Evolutionary conservation across 1,140 invertebrate species (phyloP).

Genomic region (Portunus trituberculatus): DNA sequence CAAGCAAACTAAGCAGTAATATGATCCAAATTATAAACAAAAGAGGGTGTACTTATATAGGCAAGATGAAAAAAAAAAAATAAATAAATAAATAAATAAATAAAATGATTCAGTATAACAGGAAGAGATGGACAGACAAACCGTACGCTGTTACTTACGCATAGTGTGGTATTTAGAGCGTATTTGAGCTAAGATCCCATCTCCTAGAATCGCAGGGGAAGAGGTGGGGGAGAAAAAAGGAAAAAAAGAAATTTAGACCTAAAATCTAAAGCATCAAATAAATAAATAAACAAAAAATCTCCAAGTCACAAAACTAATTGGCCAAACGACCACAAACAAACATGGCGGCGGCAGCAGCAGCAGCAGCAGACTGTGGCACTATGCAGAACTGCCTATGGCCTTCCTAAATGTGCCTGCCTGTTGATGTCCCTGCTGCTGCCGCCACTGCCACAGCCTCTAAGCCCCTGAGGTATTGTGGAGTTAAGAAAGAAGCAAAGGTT

Average conservation of each 20-base stretch:
- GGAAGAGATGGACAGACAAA: slow-evolving; percentile 55
- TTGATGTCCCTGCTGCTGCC: no score
- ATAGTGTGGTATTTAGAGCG: slow-evolving; percentile 76
- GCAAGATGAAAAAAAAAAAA: slow-evolving; percentile 54
- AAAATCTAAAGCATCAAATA: slow-evolving; percentile 25
- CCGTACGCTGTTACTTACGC: slow-evolving; percentile 72
- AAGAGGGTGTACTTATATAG: no score
- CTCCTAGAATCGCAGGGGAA: slow-evolving; percentile 62
- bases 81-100: slow-evolving; percentile 61
- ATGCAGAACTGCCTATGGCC: no score
- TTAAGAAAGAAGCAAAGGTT: slow-evolving; percentile 84
- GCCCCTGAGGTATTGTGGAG: slow-evolving; percentile 26
- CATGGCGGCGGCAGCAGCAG: background rate
- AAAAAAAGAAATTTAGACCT: slow-evolving; percentile 79
- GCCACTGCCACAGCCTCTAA: background rate
- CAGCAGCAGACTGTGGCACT: no score
- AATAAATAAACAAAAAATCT: background rate
- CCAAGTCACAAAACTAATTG: background rate
- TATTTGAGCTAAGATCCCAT: slow-evolving; percentile 76
- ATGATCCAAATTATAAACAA: no score
- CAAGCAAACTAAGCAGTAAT: slow-evolving; percentile 72
- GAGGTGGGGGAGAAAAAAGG: slow-evolving; percentile 84
- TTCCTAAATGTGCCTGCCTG: no score
- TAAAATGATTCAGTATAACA: slow-evolving; percentile 34
- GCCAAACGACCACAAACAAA: slow-evolving; percentile 57